Evolutionary conservation across 2,113 vertebrate species (phyloP).

Genomic region (Xiphophorus couchianus): DNA sequence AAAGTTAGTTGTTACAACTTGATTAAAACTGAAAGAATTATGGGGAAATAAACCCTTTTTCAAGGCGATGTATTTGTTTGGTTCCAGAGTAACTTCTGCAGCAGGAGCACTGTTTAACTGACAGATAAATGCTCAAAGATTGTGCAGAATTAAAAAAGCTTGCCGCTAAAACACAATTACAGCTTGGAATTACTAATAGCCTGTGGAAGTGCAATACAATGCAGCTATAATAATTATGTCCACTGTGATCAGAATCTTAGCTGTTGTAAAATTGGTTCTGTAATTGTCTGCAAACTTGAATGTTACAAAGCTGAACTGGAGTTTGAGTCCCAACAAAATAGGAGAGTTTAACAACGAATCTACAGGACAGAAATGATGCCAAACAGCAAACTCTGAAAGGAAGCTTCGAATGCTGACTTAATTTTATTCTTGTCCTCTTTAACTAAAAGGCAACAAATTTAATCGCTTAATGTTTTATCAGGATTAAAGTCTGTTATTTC

Average conservation of each 20-base stretch:
- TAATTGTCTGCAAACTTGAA: conserved; percentile 28
- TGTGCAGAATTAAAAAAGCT: conserved; percentile 10
- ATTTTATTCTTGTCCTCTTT: conserved; percentile 5
- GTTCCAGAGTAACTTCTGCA: background rate
- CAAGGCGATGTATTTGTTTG: background rate
- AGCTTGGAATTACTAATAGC: conserved; percentile 23
- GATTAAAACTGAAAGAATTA: background rate
- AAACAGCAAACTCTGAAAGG: conserved; percentile 3
- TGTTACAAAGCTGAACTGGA: conserved; percentile 14
- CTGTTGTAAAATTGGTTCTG: conserved; percentile 24
- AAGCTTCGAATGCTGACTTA: conserved; percentile 16
- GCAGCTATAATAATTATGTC: conserved; percentile 35
- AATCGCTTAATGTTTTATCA: background rate
- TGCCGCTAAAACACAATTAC: conserved; percentile 37
- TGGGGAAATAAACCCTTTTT: background rate
- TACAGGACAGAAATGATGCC: background rate
- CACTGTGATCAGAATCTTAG: conserved; percentile 32
- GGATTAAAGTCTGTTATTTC: background rate
- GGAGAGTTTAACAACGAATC: conserved; percentile 20
- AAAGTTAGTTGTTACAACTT: background rate
- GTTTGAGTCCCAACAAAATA: conserved; percentile 12
- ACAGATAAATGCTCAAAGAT: conserved; percentile 14
- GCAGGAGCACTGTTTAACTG: conserved; percentile 6
- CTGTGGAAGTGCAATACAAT: conserved; percentile 27
- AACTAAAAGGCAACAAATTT: background rate